phyloP scores from a whole-genome alignment of 1,140 invertebrate genomes.

The Drosophila mojavensis region DNA sequence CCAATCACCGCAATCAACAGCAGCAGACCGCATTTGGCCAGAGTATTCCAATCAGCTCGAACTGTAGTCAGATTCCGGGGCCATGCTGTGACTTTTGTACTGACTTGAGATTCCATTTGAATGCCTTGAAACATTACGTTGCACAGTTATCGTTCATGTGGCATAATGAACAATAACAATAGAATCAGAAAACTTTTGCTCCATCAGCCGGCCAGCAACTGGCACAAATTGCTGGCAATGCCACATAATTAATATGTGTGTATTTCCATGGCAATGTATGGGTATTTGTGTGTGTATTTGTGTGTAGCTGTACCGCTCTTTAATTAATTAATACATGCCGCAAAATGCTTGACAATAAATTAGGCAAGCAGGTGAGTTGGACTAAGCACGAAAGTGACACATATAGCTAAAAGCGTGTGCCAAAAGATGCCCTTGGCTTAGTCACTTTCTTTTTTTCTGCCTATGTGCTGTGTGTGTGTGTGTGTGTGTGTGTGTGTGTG shows the following conservation, averaged over 20 bases:
- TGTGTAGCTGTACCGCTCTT: conserved; percentile 30
- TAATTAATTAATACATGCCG: conserved; percentile 65
- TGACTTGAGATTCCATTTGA: conserved; percentile 47
- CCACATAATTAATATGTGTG: conserved; percentile 41
- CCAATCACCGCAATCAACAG: conserved; percentile 31
- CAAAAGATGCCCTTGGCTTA: conserved; percentile 54
- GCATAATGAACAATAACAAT: conserved; percentile 30
- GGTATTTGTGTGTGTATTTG: neutral
- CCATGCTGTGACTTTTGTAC: conserved; percentile 32
- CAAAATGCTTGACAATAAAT: conserved; percentile 53
- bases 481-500: conserved; percentile 18
- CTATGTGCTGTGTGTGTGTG: neutral
- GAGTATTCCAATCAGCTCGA: conserved; percentile 35
- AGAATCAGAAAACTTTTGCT: conserved; percentile 10
- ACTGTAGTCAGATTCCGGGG: neutral
- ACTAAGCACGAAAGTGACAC: conserved; percentile 41
- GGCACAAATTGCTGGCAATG: conserved; percentile 28
- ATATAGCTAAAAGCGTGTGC: conserved; percentile 29
- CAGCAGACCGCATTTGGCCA: conserved; percentile 50
- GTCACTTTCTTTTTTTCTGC: conserved; percentile 1
- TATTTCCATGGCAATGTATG: neutral
- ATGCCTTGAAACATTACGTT: conserved; percentile 16
- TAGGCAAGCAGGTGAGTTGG: conserved; percentile 46
- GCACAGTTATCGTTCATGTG: conserved; percentile 14
- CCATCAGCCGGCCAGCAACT: conserved; percentile 25